Base-by-base conservation (phyloP, 1,140 invertebrate species). In the Halictus rubicundus region DNA sequence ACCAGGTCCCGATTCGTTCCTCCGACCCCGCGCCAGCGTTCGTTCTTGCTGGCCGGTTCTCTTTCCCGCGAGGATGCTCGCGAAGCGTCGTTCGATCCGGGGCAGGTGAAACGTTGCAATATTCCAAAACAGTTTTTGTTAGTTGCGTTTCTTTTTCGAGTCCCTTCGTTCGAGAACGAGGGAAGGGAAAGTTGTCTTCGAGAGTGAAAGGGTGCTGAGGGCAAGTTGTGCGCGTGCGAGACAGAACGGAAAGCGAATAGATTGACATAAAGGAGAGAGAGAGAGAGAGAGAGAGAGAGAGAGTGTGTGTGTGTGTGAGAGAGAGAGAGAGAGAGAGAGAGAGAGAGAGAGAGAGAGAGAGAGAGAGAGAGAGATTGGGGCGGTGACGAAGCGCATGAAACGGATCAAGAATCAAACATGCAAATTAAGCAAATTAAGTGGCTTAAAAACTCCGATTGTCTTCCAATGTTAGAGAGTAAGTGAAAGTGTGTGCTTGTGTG, bases 71-170 rank as follows among this genome's bases (percentile, higher is more conserved):
- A 42, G 76, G 49, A 64, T 10, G 9, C 52, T 60, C 82, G 72
- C 78, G 78, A 69, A 74, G 32, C 46, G 49, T 60, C 57, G 42
- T 69, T 64, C 42, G 63, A 82, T 78, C 77, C 82, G 84, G 83
- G 87, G 85, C 87, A 89, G 87, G 85, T 90, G 86, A 90, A 87
- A 89, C 77, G 87, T 90, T 90, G 91, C 91, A 91, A 91, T 92
- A 92, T 90, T 91, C 84, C 86, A 87, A 91, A 90, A 84, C 63
- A 79, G 25, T 42, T 23, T 74, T 46, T 14, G 42, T 14, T 81
- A 61, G 63, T 85, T 77, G 82, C 83, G 72, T 83, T 85, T 76
- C 69, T 76, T 70, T 74, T 12, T 68, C 79, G 70, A 49, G 61
- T 68, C 71, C 64, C 73, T 73, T 73, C 80, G 78, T 76, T n/a